These are phyloP conservation scores for Thripadectes ignobilis DNA, from an alignment of 2,797 vertebrate genomes.

Conservation along the genomic window DNA sequence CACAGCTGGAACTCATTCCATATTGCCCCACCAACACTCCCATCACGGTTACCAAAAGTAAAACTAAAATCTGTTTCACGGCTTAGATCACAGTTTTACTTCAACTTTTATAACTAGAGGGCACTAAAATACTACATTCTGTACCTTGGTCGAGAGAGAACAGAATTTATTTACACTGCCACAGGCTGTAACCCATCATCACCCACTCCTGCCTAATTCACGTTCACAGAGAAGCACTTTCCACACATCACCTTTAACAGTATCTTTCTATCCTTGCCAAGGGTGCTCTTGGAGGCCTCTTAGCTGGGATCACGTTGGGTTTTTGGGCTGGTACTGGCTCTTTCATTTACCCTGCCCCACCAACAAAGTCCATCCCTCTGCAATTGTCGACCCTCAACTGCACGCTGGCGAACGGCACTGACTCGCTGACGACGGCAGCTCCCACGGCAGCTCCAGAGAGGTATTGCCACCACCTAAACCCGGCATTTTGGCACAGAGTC, in stretches of 20 bases:
- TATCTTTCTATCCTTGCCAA: conserved; percentile 13
- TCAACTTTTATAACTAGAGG: background rate
- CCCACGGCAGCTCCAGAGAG: conserved; percentile 20
- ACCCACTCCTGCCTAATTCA: too few species aligned
- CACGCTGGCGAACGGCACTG: conserved; percentile 56
- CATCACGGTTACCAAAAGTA: background rate
- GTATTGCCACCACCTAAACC: background rate
- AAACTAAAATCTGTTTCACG: background rate
- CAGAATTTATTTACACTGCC: background rate
- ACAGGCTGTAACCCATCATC: rapidly evolving
- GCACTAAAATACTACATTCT: background rate
- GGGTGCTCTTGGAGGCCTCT: conserved; percentile 83
- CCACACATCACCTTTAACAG: background rate
- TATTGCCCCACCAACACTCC: background rate
- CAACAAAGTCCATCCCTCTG: conserved; percentile 75
- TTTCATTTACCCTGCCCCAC: conserved; percentile 79
- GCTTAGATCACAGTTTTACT: background rate
- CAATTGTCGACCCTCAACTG: conserved; percentile 76
- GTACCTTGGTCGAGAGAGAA: background rate
- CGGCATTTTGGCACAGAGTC: rapidly evolving
- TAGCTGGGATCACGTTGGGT: conserved; percentile 75
- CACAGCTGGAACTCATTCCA: background rate
- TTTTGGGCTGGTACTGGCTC: conserved; percentile 79
- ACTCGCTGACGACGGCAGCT: background rate
- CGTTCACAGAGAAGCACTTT: rapidly evolving